These are phyloP conservation scores for Trichosurus vulpecula DNA, from an alignment of 2,797 vertebrate genomes.

Conservation along the genomic window DNA sequence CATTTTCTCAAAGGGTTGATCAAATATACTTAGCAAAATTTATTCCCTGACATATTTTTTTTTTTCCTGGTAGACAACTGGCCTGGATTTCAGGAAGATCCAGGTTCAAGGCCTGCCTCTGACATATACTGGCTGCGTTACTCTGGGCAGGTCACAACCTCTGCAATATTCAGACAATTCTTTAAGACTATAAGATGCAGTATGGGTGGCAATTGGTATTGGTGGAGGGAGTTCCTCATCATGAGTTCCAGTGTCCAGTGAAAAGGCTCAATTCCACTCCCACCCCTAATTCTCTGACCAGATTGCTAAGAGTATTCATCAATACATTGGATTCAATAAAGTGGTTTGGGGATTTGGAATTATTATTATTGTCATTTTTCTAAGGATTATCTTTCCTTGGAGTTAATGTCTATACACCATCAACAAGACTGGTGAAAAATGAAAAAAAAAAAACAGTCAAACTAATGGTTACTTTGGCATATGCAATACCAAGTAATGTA, in stretches of 20 bases:
- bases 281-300: neutral
- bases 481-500: neutral
- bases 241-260: neutral
- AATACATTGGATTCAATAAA: neutral
- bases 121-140: neutral
- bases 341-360: neutral
- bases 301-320: no score
- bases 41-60: neutral
- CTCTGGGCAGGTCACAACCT: neutral
- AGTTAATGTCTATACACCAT: constrained; percentile 4
- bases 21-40: neutral
- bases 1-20: neutral
- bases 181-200: neutral
- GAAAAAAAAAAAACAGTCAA: neutral
- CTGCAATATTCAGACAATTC: neutral
- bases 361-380: neutral
- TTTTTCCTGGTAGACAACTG: neutral
- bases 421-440: constrained; percentile 23
- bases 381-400: neutral
- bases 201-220: neutral
- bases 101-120: neutral
- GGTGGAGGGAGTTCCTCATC: neutral
- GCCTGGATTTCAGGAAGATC: neutral
- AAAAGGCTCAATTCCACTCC: neutral
- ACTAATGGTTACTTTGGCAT: neutral